Percentiles rank a stretch among this genome's conserved stretches.
Conservation (phyloP, 2,113 vertebrate species). For the Varanus salvator region DNA sequence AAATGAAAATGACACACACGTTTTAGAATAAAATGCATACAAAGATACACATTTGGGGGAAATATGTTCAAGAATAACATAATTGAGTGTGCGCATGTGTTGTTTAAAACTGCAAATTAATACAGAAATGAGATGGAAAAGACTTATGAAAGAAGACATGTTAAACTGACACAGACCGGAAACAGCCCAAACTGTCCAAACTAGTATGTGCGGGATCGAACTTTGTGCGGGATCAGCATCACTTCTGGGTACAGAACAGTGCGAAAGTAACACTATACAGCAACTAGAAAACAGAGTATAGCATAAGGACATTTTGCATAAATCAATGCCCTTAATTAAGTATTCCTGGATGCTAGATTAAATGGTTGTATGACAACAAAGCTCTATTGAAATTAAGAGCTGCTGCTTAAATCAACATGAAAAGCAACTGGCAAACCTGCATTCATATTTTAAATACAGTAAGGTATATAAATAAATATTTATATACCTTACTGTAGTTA, state of each 20-base stretch:
- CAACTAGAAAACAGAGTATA: not conserved
- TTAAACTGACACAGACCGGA: not conserved
- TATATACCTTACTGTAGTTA: not conserved
- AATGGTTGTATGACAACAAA: constrained; percentile 65
- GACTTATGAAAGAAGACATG: not conserved
- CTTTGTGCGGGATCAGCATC: not conserved
- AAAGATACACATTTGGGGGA: not conserved
- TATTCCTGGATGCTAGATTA: constrained; percentile 68
- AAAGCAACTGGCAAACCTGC: not conserved
- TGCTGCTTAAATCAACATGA: not conserved
- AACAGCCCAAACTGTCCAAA: not conserved
- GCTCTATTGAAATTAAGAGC: constrained; percentile 51
- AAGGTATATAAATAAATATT: too few species aligned
- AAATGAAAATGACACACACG: too few species aligned
- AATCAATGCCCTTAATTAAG: constrained; percentile 56
- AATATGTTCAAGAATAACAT: not conserved
- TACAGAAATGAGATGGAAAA: not conserved
- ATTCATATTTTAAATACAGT: too few species aligned
- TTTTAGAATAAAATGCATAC: not conserved
- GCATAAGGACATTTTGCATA: not conserved
- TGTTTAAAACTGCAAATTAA: not conserved
- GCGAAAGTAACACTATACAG: not conserved
- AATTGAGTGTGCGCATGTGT: not conserved
- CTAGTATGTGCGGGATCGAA: too few species aligned
- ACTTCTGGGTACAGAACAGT: not conserved